Conservation (phyloP, 1,140 invertebrate genomes). For the Papilio glaucus region DNA sequence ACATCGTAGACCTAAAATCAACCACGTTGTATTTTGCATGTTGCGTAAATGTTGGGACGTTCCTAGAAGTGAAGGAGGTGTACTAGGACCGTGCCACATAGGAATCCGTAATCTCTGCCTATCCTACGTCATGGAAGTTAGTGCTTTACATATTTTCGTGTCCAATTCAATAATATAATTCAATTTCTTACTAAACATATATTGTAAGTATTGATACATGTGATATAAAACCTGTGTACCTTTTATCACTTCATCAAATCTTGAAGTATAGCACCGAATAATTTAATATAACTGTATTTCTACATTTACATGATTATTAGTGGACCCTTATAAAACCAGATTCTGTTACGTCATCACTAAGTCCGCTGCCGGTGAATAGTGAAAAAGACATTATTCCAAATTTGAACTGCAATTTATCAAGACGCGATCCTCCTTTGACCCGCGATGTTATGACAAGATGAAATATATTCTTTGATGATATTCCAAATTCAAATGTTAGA, state of each 20-base stretch:
- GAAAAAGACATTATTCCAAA: constrained; percentile 82
- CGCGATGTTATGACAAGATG: constrained; percentile 81
- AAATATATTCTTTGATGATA: constrained; percentile 79
- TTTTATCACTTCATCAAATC: neutral
- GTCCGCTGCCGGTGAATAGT: constrained; percentile 68
- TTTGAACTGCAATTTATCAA: constrained; percentile 81
- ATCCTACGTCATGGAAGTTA: no score
- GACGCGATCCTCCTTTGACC: constrained; percentile 74
- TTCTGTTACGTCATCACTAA: constrained; percentile 71
- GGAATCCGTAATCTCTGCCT: neutral
- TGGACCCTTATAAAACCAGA: constrained; percentile 53
- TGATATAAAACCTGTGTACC: neutral
- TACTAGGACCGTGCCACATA: no score
- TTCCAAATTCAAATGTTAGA: constrained; percentile 72
- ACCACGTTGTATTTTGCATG: no score
- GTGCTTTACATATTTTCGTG: no score
- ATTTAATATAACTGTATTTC: constrained; percentile 14
- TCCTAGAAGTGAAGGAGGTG: no score
- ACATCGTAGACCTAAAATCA: no score
- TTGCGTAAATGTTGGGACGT: no score
- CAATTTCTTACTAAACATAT: no score
- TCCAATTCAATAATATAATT: no score
- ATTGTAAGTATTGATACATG: neutral
- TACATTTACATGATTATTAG: constrained; percentile 31
- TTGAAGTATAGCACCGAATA: neutral